Evolutionary conservation across 2,113 vertebrate genomes (phyloP).

Genomic region (Onychorhynchus coronatus): DNA sequence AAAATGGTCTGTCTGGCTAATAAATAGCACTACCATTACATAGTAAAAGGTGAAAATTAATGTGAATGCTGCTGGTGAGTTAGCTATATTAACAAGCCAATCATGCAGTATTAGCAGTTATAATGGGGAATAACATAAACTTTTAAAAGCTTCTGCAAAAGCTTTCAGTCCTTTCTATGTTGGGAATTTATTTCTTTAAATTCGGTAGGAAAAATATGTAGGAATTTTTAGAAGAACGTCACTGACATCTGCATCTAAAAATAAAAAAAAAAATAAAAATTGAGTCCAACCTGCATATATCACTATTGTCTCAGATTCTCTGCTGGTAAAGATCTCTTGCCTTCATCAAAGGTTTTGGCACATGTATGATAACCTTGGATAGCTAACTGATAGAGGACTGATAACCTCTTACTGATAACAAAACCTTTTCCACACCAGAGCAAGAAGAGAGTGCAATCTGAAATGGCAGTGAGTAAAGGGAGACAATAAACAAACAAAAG

Average conservation of each 20-base stretch:
- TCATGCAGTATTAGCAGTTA: constrained; percentile 14
- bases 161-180: not conserved
- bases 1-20: constrained; percentile 53
- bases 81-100: constrained; percentile 31
- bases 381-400: not conserved
- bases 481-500: constrained; percentile 1
- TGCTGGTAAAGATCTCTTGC: not conserved
- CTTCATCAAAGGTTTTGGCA: not conserved
- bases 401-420: not conserved
- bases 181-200: not conserved
- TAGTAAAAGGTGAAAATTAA: constrained; percentile 59
- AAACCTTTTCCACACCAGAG: not conserved
- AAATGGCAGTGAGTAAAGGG: not conserved
- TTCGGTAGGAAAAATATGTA: not conserved
- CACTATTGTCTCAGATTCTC: not conserved
- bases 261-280: not conserved
- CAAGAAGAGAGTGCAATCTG: not conserved
- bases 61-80: constrained; percentile 12
- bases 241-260: not conserved
- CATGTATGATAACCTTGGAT: not conserved
- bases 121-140: constrained; percentile 11
- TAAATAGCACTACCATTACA: constrained; percentile 52
- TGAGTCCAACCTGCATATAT: not conserved
- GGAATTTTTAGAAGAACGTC: not conserved
- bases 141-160: constrained; percentile 45